Conservation (phyloP, 2,113 vertebrate species). For the Hippocampus zosterae region DNA sequence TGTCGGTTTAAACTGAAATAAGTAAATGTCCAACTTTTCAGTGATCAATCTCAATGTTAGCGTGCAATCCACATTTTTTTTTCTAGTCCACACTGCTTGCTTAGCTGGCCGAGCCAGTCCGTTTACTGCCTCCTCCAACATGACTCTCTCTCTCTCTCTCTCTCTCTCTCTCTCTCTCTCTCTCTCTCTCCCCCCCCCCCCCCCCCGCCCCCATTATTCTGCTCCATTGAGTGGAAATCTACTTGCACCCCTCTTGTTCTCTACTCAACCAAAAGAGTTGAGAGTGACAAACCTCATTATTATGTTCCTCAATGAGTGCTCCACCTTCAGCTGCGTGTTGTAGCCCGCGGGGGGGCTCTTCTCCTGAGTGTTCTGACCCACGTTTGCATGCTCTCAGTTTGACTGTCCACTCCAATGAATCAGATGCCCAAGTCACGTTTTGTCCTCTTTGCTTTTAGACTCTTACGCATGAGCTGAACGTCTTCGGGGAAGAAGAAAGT, state of each 20-base stretch:
- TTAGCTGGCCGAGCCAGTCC: not conserved
- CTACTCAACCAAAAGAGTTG: constrained; percentile 59
- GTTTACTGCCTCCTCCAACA: not conserved
- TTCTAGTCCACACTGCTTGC: constrained; percentile 4
- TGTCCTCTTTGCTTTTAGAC: constrained; percentile 12
- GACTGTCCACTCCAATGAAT: constrained; percentile 41
- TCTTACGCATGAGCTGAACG: constrained; percentile 17
- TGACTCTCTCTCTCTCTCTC: not conserved
- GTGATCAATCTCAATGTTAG: constrained; percentile 10
- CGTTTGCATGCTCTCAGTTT: constrained; percentile 39
- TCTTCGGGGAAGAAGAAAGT: not conserved
- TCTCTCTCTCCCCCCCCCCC: too few species aligned
- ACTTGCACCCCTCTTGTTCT: constrained; percentile 49
- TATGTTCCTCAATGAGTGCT: constrained; percentile 47
- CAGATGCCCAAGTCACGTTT: constrained; percentile 26
- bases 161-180: too few species aligned
- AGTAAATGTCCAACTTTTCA: not conserved
- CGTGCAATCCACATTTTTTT: not conserved
- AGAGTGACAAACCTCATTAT: constrained; percentile 64
- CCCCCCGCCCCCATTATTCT: constrained; percentile 51
- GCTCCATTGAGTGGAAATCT: constrained; percentile 53
- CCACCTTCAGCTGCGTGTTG: constrained; percentile 56
- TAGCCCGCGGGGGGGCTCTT: constrained; percentile 48
- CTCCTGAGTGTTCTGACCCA: constrained; percentile 49
- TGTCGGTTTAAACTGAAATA: not conserved